Evolutionary conservation across 2,888 invertebrate species (phyloP), one percentile per base, ranked within the genome.

Genomic region (Cheilosia vulpina): DNA sequence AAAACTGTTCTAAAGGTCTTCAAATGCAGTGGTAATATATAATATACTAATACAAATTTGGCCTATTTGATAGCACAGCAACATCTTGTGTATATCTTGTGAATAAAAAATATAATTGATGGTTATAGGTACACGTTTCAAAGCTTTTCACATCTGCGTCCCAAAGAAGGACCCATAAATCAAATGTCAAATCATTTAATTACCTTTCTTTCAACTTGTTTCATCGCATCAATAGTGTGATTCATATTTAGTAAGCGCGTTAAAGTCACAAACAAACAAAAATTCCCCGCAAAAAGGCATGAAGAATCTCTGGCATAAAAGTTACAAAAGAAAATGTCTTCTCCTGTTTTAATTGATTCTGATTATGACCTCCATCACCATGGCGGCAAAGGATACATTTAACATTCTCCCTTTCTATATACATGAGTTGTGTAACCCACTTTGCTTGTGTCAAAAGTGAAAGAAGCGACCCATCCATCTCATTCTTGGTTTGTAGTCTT

Each of bases 321-420:
- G 57, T 21, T 27, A 11, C 13, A 50, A 63, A 66, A 45, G 52
- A 55, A 31, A 19, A n/a, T 65, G 17, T 50, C 4, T 50, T 31
- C n/a, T 72, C 19, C 47, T 21, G 17, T 47, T 53, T 62, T 69
- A 53, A 65, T 65, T 19, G 43, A 65, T 73, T 72, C 38, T 31
- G 38, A 58, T 63, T 77, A 34, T 38, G 65, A 65, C 50, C 57
- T 50, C 62, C 62, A 53, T 77, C 38, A 62, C 43, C 19, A 60
- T 52, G 65, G 38, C 21, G 45, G 41, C 52, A 66, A 57, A 52
- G 71, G 58, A 63, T 65, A 43, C 43, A 63, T 65, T 34, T 53
- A 45, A 43, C 41, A 50, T 31, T 58, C n/a, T n/a, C 15, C 63
- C 43, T 19, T 19, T 15, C 19, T 31, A 21, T 52, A 11, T 21